Evolutionary conservation across 2,888 invertebrate species (phyloP).

Genomic region (Graphium colonna): DNA sequence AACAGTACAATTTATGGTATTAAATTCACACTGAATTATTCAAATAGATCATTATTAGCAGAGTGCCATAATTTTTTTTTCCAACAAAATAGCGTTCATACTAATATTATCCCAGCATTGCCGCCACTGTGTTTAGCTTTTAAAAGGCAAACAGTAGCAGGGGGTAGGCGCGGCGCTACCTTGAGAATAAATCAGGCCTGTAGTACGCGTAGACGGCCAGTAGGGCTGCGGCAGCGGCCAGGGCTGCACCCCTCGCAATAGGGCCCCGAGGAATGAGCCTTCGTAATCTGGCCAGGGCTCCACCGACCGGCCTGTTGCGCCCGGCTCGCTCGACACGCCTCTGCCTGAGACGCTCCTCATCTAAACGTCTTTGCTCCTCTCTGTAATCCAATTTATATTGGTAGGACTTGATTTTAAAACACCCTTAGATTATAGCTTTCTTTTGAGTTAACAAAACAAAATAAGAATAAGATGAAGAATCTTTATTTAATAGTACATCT

Average conservation of each 20-base stretch:
- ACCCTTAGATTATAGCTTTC: no score
- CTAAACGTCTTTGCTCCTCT: conserved; percentile 78
- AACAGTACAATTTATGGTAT: no score
- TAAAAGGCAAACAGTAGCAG: conserved; percentile 27
- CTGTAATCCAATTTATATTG: no score
- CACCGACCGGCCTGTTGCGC: conserved; percentile 30
- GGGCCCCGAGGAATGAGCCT: conserved; percentile 40
- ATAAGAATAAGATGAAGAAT: no score
- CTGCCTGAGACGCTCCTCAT: conserved; percentile 76
- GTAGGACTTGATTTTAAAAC: no score
- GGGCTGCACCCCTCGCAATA: conserved; percentile 60
- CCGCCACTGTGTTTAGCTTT: conserved; percentile 29
- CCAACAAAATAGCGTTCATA: no score
- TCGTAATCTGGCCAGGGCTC: conserved; percentile 38
- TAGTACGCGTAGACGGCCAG: conserved; percentile 81
- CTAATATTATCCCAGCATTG: no score
- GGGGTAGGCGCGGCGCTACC: conserved; percentile 18
- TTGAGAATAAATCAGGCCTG: conserved; percentile 63
- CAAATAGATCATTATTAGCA: no score
- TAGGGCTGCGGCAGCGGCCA: conserved; percentile 77
- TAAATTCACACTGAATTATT: no score
- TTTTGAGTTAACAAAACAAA: no score
- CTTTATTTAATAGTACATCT: no score
- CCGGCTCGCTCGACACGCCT: conserved; percentile 52
- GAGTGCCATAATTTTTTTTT: no score